A percentile compares a stretch with the other conserved stretches of the same genome.
phyloP scores from a whole-genome alignment of 2,797 vertebrate genomes.

The Micromesistius poutassou region DNA sequence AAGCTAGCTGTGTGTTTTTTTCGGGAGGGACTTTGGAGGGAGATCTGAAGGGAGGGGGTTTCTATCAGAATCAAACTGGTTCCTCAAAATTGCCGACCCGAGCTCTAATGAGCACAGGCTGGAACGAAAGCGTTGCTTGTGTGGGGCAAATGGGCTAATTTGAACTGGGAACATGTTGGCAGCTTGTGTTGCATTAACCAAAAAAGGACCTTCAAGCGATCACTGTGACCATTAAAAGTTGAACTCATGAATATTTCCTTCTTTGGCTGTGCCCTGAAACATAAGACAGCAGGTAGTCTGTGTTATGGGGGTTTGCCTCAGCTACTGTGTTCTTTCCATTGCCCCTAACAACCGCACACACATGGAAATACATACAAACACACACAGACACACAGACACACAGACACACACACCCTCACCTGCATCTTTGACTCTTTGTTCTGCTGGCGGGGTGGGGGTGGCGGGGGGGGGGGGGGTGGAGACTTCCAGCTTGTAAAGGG shows the following conservation, averaged over 20 bases:
- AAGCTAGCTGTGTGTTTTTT: too few relatives aligned
- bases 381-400: not conserved
- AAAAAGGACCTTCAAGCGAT: not conserved
- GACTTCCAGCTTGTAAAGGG: slow-evolving; percentile 36
- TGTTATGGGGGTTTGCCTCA: not conserved
- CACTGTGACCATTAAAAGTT: not conserved
- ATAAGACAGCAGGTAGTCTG: not conserved
- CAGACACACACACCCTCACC: not conserved
- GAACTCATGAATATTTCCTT: not conserved
- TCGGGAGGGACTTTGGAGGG: too few relatives aligned
- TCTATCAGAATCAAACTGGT: too few relatives aligned
- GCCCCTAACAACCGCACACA: not conserved
- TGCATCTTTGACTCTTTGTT: not conserved
- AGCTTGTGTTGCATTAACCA: not conserved
- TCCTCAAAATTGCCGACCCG: too few relatives aligned
- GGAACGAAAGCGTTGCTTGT: not conserved
- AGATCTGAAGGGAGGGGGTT: too few relatives aligned
- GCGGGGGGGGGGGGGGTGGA: not conserved
- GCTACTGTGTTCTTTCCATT: not conserved
- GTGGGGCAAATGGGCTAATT: not conserved
- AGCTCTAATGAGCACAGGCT: not conserved
- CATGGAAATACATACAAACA: not conserved
- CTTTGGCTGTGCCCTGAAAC: not conserved
- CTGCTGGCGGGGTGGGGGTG: not conserved
- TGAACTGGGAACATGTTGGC: not conserved